A percentile compares a stretch with the other conserved stretches of the same genome.
Conservation (phyloP, 2,888 invertebrate species). For the Byasa hedistus region DNA sequence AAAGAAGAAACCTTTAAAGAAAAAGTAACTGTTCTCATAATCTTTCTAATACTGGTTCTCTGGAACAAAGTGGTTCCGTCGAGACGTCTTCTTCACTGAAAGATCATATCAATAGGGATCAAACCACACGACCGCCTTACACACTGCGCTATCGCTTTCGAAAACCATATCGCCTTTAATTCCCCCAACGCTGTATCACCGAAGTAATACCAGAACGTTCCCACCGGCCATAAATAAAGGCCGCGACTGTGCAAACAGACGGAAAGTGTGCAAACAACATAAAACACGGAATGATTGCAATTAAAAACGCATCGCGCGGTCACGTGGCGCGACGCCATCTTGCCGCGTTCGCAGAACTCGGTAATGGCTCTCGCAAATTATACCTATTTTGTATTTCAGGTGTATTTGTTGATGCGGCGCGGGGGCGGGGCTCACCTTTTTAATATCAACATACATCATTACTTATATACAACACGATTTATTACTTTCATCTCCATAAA, state of each 20-base stretch:
- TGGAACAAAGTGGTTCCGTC: too few species aligned
- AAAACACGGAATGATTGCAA: conserved; percentile 80
- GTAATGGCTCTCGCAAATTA: conserved; percentile 40
- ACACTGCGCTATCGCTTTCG: not conserved
- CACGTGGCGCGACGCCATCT: conserved; percentile 72
- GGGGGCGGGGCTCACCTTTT: not conserved
- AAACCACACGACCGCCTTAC: too few species aligned
- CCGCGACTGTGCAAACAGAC: conserved; percentile 64
- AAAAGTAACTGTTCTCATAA: too few species aligned
- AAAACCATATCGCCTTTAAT: conserved; percentile 28
- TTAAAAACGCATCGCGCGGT: conserved; percentile 77
- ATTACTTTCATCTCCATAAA: not conserved
- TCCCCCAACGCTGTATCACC: conserved; percentile 26
- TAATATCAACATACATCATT: not conserved
- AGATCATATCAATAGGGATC: too few species aligned
- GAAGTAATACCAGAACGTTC: conserved; percentile 54
- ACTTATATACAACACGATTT: not conserved
- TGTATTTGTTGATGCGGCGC: conserved; percentile 4
- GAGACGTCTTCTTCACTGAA: too few species aligned
- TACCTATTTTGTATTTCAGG: conserved; percentile 28
- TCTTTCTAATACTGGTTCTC: too few species aligned
- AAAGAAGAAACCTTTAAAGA: too few species aligned
- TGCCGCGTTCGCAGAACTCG: conserved; percentile 44
- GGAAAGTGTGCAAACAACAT: conserved; percentile 76
- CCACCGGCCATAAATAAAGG: conserved; percentile 76